phyloP scores from a whole-genome alignment of 2,797 vertebrate species.

The Takifugu rubripes region DNA sequence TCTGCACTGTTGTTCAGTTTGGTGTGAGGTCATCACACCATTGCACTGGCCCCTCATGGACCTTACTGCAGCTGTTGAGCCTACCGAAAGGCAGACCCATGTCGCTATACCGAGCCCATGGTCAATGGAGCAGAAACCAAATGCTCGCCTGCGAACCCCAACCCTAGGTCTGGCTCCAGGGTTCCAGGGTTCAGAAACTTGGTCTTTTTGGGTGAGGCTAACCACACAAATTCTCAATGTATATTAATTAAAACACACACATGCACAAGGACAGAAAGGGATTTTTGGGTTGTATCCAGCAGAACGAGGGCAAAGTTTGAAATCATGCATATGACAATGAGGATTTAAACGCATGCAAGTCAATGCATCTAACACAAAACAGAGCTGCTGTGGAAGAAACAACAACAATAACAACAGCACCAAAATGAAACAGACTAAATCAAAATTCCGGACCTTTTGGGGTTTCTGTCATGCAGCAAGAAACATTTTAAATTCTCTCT shows the following conservation, averaged over 20 bases:
- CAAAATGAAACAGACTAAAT: slow-evolving; percentile 30
- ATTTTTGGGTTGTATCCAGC: slow-evolving; percentile 32
- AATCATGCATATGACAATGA: slow-evolving; percentile 22
- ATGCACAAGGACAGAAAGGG: slow-evolving; percentile 26
- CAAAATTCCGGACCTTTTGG: slow-evolving; percentile 19
- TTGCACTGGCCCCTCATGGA: no score
- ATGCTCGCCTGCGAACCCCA: no score
- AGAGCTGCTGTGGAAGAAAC: slow-evolving; percentile 13
- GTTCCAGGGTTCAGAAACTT: no score
- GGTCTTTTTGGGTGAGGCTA: no score
- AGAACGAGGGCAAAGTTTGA: slow-evolving; percentile 34
- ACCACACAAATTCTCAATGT: no score
- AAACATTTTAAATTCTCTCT: slow-evolving; percentile 15
- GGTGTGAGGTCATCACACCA: no score
- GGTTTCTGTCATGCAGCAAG: slow-evolving; percentile 18
- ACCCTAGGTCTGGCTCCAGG: no score
- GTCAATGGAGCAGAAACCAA: no score
- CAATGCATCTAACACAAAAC: slow-evolving; percentile 2
- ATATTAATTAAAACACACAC: slow-evolving; percentile 1
- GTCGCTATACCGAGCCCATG: no score
- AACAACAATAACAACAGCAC: slow-evolving; percentile 1
- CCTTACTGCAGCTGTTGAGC: no score
- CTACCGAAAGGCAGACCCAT: no score
- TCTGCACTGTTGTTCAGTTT: no score
- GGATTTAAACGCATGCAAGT: slow-evolving; percentile 32